Evolutionary conservation across 2,113 vertebrate genomes (phyloP).

Genomic region (human (Homo sapiens)): DNA sequence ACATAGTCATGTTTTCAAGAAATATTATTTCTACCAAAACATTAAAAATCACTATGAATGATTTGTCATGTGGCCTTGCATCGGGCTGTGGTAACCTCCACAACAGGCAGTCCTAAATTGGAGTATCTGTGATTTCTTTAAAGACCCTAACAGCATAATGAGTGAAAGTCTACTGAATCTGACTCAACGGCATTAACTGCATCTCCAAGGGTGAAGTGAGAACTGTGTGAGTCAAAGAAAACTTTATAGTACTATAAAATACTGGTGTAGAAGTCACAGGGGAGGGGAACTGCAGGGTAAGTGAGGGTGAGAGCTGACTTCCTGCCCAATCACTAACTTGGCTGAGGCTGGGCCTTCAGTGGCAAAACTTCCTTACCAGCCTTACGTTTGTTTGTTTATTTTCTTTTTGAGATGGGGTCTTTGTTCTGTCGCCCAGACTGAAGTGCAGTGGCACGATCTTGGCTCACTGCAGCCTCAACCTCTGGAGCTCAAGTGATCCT

Average conservation of each 20-base stretch:
- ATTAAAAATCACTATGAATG: not conserved
- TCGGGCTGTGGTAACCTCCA: not conserved
- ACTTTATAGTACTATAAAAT: conserved; percentile 46
- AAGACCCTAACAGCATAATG: not conserved
- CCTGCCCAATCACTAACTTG: not conserved
- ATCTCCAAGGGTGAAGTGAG: not conserved
- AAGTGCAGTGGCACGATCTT: too few species aligned
- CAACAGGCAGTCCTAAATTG: not conserved
- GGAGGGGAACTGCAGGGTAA: not conserved
- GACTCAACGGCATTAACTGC: not conserved
- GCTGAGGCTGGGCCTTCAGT: not conserved
- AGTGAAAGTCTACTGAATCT: not conserved
- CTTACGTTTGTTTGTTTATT: not conserved
- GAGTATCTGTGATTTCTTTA: conserved; percentile 4
- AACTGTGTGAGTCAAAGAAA: conserved; percentile 21
- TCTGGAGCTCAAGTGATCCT: too few species aligned
- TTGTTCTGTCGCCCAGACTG: too few species aligned
- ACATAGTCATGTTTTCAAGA: not conserved
- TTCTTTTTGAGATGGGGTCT: too few species aligned
- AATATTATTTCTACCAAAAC: conserved; percentile 32
- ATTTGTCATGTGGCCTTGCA: not conserved
- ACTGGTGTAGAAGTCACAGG: not conserved
- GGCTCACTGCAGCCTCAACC: too few species aligned
- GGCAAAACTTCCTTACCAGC: conserved; percentile 10
- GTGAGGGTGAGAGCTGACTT: conserved; percentile 28